Evolutionary conservation across 2,797 vertebrate genomes (phyloP), one percentile per base, ranked within the genome.

Genomic region (Onychomys arenicola): DNA sequence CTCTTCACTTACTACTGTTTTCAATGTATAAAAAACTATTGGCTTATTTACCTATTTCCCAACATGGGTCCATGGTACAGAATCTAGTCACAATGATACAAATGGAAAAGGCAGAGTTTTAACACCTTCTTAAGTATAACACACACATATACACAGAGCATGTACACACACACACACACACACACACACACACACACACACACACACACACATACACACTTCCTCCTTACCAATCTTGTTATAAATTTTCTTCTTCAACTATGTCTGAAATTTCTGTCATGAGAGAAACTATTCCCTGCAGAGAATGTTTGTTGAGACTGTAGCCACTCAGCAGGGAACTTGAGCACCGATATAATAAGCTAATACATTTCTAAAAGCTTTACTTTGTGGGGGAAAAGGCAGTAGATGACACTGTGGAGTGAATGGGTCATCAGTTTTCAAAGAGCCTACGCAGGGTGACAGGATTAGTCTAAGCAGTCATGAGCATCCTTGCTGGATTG

Each of bases 371-470:
- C 37, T 83, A 57, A 32, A 69, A 32, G 2, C 23, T 80, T 80
- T 43, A 25, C 10, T 67, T 55, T 82, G 2, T 0, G 0, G 73
- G 23, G n/a, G n/a, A 17, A 0, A 10, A 8, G 13, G 11, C 49
- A 77, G 34, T 55, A 52, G 12, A 55, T 40, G 13, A 84, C 65
- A 32, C 27, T 63, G 16, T 65, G 16, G 59, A 5, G 1, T 4
- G 4, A 65, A 76, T 6, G 0, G 3, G 6, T 8, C 6, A 52
- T 13, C 14, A 40, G 37, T n/a, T 76, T 92, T 46, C 29, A 25
- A 49, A 71, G 76, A 82, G 2, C 43, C n/a, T 84, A 19, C 34
- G 12, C 1, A 12, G 52, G 88, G 52, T 10, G 21, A 76, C 6
- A 25, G 55, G 6, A 46, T 80, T 73, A 34, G 17, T n/a, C 4